phyloP scores from a whole-genome alignment of 2,888 invertebrate species.

The Drymonia ruficornis region DNA sequence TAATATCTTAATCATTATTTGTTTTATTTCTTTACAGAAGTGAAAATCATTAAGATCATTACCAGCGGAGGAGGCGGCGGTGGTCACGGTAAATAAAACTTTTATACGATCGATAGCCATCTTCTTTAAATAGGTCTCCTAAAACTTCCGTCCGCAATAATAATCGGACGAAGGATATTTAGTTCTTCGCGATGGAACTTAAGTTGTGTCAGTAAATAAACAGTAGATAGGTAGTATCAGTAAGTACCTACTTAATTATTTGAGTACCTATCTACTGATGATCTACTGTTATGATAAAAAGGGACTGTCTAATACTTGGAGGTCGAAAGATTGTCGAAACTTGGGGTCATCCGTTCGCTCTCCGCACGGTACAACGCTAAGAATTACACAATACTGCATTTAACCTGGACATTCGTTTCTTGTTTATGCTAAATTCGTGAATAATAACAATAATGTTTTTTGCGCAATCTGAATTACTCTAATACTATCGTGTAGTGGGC shows the following conservation, averaged over 20 bases:
- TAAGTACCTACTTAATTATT: no score
- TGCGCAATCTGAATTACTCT: constrained; percentile 29
- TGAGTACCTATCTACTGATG: background rate
- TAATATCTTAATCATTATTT: background rate
- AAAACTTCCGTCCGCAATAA: no score
- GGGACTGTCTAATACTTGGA: constrained; percentile 18
- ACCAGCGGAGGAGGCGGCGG: constrained; percentile 52
- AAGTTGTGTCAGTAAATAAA: no score
- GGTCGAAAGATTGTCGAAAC: constrained; percentile 33
- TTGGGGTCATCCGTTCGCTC: constrained; percentile 49
- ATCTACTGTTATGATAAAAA: background rate
- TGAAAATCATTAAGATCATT: constrained; percentile 72
- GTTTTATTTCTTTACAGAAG: constrained; percentile 49
- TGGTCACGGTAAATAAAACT: constrained; percentile 48
- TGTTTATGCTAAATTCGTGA: constrained; percentile 20
- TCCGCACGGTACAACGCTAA: constrained; percentile 24
- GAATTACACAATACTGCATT: constrained; percentile 43
- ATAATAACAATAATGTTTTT: constrained; percentile 14
- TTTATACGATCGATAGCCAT: no score
- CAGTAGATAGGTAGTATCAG: background rate
- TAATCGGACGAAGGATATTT: no score
- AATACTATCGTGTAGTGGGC: background rate
- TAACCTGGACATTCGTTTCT: constrained; percentile 22
- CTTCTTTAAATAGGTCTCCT: no score
- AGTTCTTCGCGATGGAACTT: no score